phyloP scores from a whole-genome alignment of 2,113 vertebrate genomes.

The Cinclus mexicanus region DNA sequence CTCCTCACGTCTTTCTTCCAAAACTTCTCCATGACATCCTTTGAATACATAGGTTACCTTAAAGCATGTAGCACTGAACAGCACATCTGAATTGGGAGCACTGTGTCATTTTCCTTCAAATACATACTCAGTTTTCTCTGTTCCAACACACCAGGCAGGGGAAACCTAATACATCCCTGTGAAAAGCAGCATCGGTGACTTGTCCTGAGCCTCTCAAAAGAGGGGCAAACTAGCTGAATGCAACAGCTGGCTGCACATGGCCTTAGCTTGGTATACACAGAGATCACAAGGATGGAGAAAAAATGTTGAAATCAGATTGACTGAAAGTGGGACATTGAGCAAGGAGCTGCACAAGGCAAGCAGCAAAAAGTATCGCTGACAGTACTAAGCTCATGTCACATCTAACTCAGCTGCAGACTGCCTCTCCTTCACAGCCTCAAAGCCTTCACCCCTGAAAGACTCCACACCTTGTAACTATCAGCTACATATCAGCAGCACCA shows the following conservation, averaged over 20 bases:
- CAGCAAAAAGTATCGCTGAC: background rate
- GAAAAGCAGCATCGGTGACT: fast-evolving
- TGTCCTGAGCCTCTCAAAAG: background rate
- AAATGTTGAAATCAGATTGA: background rate
- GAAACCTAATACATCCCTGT: background rate
- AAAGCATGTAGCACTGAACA: background rate
- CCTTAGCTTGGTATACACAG: background rate
- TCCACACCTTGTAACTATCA: background rate
- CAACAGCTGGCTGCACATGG: background rate
- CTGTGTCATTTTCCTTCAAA: background rate
- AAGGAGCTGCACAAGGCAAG: background rate
- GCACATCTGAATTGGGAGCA: background rate
- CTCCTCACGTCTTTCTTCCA: background rate
- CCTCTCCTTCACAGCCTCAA: background rate
- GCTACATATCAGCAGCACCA: background rate
- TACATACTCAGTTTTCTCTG: background rate
- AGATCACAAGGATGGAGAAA: background rate
- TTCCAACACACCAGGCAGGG: fast-evolving
- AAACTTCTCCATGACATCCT: background rate
- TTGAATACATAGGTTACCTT: background rate
- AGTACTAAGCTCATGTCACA: background rate
- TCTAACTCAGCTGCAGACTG: background rate
- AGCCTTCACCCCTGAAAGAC: background rate
- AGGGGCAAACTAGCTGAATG: background rate
- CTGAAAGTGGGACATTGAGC: background rate